phyloP scores from a whole-genome alignment of 2,888 invertebrate genomes.

The Crepidodera aurea region DNA sequence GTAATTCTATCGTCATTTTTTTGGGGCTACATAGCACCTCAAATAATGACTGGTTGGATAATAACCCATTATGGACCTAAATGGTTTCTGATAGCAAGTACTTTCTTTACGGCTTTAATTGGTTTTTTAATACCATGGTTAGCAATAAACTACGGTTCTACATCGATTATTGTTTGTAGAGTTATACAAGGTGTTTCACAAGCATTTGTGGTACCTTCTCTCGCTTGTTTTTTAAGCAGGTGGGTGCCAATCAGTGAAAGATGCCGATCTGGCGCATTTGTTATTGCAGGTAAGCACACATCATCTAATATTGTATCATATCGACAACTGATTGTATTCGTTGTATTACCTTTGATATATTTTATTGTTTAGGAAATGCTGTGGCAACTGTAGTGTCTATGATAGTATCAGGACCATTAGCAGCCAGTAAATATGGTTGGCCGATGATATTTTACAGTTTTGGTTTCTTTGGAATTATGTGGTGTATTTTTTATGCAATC shows the following conservation, averaged over 20 bases:
- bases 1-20: conserved; percentile 77
- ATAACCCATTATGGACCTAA: conserved; percentile 79
- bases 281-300: conserved; percentile 68
- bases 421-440: conserved; percentile 77
- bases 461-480: conserved; percentile 70
- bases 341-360: too few relatives aligned
- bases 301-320: too few relatives aligned
- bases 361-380: not conserved
- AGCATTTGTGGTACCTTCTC: conserved; percentile 74
- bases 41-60: conserved; percentile 74
- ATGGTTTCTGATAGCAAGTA: conserved; percentile 67
- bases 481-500: conserved; percentile 69
- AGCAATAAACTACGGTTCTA: conserved; percentile 70
- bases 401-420: conserved; percentile 75
- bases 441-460: conserved; percentile 80
- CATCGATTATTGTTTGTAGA: conserved; percentile 70
- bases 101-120: conserved; percentile 68
- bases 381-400: conserved; percentile 60
- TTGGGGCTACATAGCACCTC: conserved; percentile 79
- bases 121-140: conserved; percentile 73
- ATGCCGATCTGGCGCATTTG: conserved; percentile 65
- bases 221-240: conserved; percentile 77
- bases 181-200: conserved; percentile 78
- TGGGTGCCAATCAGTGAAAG: conserved; percentile 77
- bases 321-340: too few relatives aligned